phyloP scores from a whole-genome alignment of 2,888 invertebrate species.

The Lasioglossum villosulum region DNA sequence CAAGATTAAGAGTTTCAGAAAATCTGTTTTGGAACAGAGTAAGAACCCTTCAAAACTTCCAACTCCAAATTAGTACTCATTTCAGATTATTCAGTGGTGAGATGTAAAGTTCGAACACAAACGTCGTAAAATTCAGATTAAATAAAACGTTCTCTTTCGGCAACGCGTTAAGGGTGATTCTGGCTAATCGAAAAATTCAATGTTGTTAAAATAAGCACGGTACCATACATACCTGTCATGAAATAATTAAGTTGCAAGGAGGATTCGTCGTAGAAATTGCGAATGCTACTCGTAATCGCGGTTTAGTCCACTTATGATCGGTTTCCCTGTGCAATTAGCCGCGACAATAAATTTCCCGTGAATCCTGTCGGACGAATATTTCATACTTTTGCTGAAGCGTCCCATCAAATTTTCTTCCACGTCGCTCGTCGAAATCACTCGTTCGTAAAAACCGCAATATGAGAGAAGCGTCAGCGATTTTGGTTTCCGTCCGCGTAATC shows the following conservation, averaged over 20 bases:
- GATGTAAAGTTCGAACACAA: too few species aligned
- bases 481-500: neutral
- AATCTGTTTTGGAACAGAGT: too few species aligned
- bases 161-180: neutral
- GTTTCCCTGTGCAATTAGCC: neutral
- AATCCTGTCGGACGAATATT: neutral
- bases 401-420: neutral
- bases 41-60: too few species aligned
- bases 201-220: neutral
- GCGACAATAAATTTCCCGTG: neutral
- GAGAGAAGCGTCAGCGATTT: neutral
- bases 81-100: too few species aligned
- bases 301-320: neutral
- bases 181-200: neutral
- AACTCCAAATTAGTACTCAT: too few species aligned
- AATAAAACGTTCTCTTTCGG: neutral
- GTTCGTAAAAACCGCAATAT: neutral
- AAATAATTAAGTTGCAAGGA: too few species aligned
- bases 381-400: neutral
- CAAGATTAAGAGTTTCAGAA: too few species aligned
- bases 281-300: neutral
- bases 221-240: too few species aligned
- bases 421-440: neutral
- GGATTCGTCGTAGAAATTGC: too few species aligned
- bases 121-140: too few species aligned